Base-by-base conservation (phyloP, 2,113 vertebrate genomes). In the Bufo gargarizans region DNA sequence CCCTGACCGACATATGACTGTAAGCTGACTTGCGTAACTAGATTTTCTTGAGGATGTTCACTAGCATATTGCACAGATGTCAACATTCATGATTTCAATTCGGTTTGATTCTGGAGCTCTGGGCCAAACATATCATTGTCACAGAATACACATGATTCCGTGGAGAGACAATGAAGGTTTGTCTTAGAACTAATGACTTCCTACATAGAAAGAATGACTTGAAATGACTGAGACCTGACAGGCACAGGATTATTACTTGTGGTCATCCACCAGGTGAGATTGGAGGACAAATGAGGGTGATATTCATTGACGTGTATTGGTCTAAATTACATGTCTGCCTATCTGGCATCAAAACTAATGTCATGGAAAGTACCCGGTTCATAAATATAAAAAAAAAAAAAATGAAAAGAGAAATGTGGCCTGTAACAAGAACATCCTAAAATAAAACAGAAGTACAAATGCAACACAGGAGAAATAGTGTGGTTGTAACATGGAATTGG, bases 111-210 rank as follows among this genome's bases (percentile, higher is more conserved):
- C 76, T 61, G 59, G 58, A 79, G 85, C 85, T 86, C 59, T 67
- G 74, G 76, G 85, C 85, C 85, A 86, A 86, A 86, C 59, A 86
- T 86, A 76, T 86, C 85, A 86, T 86, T 86, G 71, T 67, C 56
- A 65, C 61, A 77, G 76, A 78, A 67, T 65, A 50, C 61, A 78
- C 59, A 65, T 77, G 56, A 86, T 86, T 78, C 74, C 45, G n/a
- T n/a, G 53, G 74, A 78, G 59, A 86, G 56, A 79, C 72, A 71
- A 69, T 55, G 82, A 84, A 55, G 81, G 61, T 78, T 56, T 65
- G 19, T 63, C 55, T 61, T 67, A 43, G 49, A 67, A 78, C 58
- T 86, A 78, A 86, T 86, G 76, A 86, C 76, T 86, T 77, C 67
- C 65, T 86, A 67, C 71, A 77, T 79, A 86, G 71, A 33, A 67